Conservation (phyloP, 2,888 invertebrate species). For the Oscheius sp. region DNA sequence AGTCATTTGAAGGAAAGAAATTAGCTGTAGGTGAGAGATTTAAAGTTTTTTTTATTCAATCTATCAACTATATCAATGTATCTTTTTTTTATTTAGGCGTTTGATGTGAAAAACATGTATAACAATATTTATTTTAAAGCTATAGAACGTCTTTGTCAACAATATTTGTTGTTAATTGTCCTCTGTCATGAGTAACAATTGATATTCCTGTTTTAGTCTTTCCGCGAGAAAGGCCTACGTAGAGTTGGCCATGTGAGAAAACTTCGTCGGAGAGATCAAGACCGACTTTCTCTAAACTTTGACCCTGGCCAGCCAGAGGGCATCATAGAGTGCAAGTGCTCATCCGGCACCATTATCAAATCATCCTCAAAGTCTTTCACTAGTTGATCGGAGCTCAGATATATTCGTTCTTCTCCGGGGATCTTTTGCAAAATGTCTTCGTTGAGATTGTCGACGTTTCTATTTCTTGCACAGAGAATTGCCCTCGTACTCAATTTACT, state of each 20-base stretch:
- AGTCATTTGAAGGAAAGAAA: constrained; percentile 93
- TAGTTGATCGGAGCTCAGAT: background rate
- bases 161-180: no score
- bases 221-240: background rate
- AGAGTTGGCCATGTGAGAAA: background rate
- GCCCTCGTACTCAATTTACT: background rate
- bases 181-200: no score
- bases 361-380: background rate
- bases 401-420: background rate
- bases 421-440: background rate
- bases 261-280: background rate
- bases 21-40: constrained; percentile 84
- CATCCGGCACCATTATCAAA: no score
- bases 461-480: background rate
- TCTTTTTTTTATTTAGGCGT: no score
- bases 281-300: background rate
- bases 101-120: no score
- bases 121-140: no score
- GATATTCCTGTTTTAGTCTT: no score
- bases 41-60: constrained; percentile 30
- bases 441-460: background rate
- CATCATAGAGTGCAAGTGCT: no score
- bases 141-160: no score
- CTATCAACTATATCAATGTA: constrained; percentile 29
- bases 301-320: background rate